Evolutionary conservation across 35 echinoderm and acorn worm species (phyloP).

Genomic region (Hemicentrotus pulcherrimus): DNA sequence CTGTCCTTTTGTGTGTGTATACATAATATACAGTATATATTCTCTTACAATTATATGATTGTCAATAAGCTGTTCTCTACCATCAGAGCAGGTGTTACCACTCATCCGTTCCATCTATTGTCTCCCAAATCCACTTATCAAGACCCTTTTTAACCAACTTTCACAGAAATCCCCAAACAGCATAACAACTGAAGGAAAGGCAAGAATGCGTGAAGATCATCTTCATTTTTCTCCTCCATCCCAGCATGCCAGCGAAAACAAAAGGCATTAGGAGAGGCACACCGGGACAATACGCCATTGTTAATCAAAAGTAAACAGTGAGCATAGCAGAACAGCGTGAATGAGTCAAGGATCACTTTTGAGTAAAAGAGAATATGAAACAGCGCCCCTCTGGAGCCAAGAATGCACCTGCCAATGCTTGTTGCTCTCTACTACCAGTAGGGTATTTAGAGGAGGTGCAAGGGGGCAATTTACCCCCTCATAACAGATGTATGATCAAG

Average conservation of each 20-base stretch:
- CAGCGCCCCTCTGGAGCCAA: background rate
- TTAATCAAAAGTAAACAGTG: conserved; percentile 31
- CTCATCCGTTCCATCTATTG: background rate
- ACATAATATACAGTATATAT: too few relatives aligned
- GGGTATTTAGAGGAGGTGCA: background rate
- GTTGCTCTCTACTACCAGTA: background rate
- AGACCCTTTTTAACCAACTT: background rate
- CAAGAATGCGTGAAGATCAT: background rate
- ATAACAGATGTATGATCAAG: background rate
- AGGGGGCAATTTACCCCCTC: background rate
- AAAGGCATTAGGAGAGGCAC: background rate
- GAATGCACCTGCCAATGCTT: background rate
- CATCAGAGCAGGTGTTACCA: background rate
- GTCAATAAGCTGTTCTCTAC: background rate
- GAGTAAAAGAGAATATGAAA: background rate
- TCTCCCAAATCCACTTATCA: background rate
- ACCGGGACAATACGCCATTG: conserved; percentile 24
- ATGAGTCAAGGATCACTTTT: conserved; percentile 23
- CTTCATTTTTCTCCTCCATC: background rate
- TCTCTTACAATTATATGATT: too few relatives aligned
- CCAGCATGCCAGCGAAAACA: conserved; percentile 13
- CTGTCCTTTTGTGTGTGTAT: too few relatives aligned
- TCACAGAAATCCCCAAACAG: background rate
- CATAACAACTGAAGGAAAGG: background rate
- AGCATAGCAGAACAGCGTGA: conserved; percentile 7